Percentiles rank a stretch among this genome's conserved stretches.
Conservation (phyloP, 2,113 vertebrate genomes). For the Nestor notabilis region DNA sequence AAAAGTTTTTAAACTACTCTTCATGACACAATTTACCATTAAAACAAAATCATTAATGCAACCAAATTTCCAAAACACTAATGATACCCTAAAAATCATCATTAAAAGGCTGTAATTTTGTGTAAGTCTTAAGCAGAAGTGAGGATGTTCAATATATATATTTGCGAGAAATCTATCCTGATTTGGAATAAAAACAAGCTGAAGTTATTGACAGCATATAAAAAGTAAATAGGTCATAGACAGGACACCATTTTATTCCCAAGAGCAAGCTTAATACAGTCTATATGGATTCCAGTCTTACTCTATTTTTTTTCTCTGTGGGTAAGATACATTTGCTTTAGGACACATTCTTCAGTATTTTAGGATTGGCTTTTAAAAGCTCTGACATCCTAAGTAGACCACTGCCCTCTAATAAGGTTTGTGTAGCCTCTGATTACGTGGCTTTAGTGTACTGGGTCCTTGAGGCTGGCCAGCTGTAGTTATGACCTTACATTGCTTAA, state of each 20-base stretch:
- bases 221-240: background rate
- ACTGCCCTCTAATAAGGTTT: background rate
- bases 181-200: background rate
- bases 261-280: background rate
- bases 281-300: background rate
- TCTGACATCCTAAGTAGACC: background rate
- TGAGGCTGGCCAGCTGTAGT: background rate
- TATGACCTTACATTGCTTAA: background rate
- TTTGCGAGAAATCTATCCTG: background rate
- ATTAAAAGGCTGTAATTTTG: background rate
- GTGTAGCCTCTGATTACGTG: background rate
- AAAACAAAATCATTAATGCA: background rate
- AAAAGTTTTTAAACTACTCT: background rate
- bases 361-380: background rate
- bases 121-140: background rate
- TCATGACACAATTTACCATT: background rate
- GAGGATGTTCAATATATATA: background rate
- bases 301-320: background rate
- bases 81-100: background rate
- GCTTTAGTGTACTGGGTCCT: background rate
- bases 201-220: background rate
- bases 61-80: background rate
- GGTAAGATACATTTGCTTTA: background rate
- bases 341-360: background rate
- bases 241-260: background rate